Percentiles rank a stretch among this genome's conserved stretches.
phyloP scores from a whole-genome alignment of 2,113 vertebrate genomes.

The Pygoscelis antarcticus region DNA sequence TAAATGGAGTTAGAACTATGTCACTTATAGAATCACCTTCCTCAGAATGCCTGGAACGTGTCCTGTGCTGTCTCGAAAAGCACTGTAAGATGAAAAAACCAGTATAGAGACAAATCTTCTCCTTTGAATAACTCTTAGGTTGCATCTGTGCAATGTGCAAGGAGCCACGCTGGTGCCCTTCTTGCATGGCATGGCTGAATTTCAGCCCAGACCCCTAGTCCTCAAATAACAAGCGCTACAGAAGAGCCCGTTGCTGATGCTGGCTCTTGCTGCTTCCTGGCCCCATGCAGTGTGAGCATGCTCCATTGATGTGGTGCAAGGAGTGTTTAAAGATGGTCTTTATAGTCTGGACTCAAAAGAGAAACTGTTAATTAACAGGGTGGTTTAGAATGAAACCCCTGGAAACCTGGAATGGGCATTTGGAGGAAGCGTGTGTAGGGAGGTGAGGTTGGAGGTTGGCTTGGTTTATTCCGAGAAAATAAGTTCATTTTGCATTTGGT shows the following conservation, averaged over 20 bases:
- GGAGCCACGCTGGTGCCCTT: not conserved
- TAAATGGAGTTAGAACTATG: not conserved
- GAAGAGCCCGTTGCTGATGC: not conserved
- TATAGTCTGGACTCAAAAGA: not conserved
- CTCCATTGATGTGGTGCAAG: not conserved
- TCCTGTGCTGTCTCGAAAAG: not conserved
- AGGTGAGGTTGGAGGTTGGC: not conserved
- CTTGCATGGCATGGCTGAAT: not conserved
- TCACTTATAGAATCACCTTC: not conserved
- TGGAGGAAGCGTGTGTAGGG: not conserved
- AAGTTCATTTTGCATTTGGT: not conserved
- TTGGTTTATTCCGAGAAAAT: not conserved
- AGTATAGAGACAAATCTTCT: not conserved
- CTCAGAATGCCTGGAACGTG: rapidly evolving
- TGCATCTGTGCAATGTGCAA: not conserved
- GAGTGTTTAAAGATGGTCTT: not conserved
- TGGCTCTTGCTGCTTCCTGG: not conserved
- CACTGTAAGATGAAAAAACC: not conserved
- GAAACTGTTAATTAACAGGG: not conserved
- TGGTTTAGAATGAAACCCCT: not conserved
- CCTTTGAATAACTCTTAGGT: not conserved
- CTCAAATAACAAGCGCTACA: rapidly evolving
- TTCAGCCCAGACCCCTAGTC: not conserved
- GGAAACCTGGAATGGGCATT: not conserved
- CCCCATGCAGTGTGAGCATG: rapidly evolving